Evolutionary conservation across 2,113 vertebrate genomes (phyloP).

Genomic region (Podarcis raffonei): DNA sequence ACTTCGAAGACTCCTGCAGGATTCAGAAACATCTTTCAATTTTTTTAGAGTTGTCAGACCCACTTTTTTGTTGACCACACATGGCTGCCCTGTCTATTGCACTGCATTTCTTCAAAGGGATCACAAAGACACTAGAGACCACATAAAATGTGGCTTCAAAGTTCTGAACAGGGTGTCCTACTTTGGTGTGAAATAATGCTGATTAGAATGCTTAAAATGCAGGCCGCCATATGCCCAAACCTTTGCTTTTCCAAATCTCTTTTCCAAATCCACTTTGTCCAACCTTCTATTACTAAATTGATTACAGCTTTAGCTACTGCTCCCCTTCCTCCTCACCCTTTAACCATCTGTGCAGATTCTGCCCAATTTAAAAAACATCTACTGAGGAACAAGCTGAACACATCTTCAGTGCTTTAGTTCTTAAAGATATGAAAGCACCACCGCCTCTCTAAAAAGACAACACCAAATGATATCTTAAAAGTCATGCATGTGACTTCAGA

Average conservation of each 20-base stretch:
- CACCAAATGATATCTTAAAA: neutral
- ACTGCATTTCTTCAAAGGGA: neutral
- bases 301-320: slow-evolving; percentile 2
- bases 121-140: neutral
- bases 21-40: neutral
- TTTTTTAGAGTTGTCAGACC: neutral
- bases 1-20: neutral
- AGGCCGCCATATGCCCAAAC: neutral
- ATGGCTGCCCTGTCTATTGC: neutral
- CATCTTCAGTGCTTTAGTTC: neutral
- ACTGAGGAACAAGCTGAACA: neutral
- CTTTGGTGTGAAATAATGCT: neutral
- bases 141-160: neutral
- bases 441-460: neutral
- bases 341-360: neutral
- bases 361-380: neutral
- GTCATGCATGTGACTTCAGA: neutral
- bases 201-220: neutral
- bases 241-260: neutral
- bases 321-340: neutral
- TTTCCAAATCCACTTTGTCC: neutral
- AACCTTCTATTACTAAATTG: neutral
- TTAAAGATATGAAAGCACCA: neutral
- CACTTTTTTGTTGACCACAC: neutral
- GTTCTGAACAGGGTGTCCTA: neutral